Base-by-base conservation (phyloP, 2,113 vertebrate genomes). In the Platysternon megacephalum region DNA sequence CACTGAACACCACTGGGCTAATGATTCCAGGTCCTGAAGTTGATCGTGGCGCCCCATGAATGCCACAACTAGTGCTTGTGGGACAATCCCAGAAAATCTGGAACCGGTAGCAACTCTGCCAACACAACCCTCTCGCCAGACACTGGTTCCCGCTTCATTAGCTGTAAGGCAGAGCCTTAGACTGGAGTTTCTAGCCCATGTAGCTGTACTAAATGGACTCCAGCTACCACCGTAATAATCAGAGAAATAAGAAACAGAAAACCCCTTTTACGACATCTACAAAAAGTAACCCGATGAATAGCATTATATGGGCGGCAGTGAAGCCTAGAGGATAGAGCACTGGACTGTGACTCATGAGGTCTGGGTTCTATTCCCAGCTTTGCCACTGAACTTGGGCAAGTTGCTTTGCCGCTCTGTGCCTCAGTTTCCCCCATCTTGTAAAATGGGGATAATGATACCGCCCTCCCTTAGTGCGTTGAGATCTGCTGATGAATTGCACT, bases 161-260 rank as follows among this genome's bases (percentile, higher is more conserved):
- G 65, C 35, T 72, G 65, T 39, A 5, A 39, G 65, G 21, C 65
- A 11, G 65, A 72, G 65, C 65, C 19, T n/a, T 11, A 39, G 35
- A 72, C 35, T 72, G n/a, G 65, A 72, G n/a, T 39, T n/a, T 22
- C n/a, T 39, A 72, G 65, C n/a, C 14, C 19, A 10, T 0, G n/a
- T 39, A 72, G 65, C 35, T 39, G 16, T 39, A 11, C n/a, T 22
- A 68, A 39, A 35, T 19, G 35, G 32, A 49, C 28, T 51, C 65
- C 58, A n/a, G 46, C 1, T 32, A 1, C 49, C 11, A 3, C 12
- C 22, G 8, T 48, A 55, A 51, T 44, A 58, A 42, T 2, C 1
- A 42, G 52, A 39, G 21, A 12, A 84, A 0, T 44, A 2, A 68
- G 51, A 58, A 9, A 2, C 19, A 39, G 80, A 8, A 65, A 7